A percentile compares a stretch with the other conserved stretches of the same genome.
These are phyloP conservation scores for Cantharis flavilabris DNA, from an alignment of 2,888 invertebrate genomes.

Conservation along the genomic window DNA sequence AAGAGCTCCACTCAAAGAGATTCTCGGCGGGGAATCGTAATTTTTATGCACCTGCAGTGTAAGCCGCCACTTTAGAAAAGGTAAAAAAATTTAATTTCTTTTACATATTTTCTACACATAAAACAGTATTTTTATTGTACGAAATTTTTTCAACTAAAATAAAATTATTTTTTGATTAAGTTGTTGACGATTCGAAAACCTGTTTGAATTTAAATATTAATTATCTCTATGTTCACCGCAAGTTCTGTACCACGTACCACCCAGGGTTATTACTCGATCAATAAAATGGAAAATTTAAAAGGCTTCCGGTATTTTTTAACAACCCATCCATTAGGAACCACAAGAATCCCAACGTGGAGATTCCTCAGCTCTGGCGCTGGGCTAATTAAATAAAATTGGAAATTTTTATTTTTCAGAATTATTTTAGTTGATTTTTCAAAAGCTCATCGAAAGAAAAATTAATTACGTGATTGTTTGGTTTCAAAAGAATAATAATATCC, in stretches of 20 bases:
- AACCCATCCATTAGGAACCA: background rate
- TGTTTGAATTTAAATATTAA: background rate
- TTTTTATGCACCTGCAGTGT: background rate
- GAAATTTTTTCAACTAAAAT: background rate
- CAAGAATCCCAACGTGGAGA: background rate
- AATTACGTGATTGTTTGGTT: too few species aligned
- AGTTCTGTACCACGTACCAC: conserved; percentile 13
- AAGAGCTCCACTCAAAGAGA: background rate
- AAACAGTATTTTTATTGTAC: background rate
- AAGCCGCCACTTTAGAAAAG: background rate
- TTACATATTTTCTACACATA: background rate
- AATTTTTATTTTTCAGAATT: too few species aligned
- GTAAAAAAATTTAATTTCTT: background rate
- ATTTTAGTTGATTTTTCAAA: too few species aligned
- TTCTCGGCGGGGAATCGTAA: background rate
- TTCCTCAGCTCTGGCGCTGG: background rate
- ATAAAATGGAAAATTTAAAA: conserved; percentile 31
- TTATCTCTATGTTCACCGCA: background rate
- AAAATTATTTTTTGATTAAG: background rate
- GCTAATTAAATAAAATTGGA: too few species aligned
- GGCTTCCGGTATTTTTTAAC: conserved; percentile 20
- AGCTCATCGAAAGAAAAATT: too few species aligned
- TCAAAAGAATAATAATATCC: too few species aligned
- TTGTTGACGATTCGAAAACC: background rate
- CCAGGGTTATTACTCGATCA: conserved; percentile 12